phyloP scores from a whole-genome alignment of 2,888 invertebrate genomes.

The Eupithecia subfuscata region DNA sequence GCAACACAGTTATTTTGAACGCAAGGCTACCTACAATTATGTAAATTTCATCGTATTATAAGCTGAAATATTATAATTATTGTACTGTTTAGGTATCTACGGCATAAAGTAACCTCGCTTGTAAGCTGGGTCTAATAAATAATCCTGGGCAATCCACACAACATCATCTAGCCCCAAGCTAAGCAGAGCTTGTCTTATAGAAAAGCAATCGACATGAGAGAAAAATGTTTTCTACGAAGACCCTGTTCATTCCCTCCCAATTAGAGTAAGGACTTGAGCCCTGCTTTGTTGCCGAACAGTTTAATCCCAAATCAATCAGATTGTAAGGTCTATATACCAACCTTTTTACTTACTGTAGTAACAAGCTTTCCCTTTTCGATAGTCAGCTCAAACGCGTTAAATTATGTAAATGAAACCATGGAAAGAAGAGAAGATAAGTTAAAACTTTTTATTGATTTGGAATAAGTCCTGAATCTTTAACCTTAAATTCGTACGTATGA shows the following conservation, averaged over 20 bases:
- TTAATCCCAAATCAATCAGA: constrained; percentile 16
- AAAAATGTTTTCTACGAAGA: constrained; percentile 5
- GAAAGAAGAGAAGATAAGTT: not conserved
- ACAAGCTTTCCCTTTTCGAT: constrained; percentile 9
- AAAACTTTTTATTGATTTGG: not conserved
- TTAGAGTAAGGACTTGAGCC: constrained; percentile 4
- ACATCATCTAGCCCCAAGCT: too few species aligned
- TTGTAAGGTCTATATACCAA: constrained; percentile 2
- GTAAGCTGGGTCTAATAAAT: not conserved
- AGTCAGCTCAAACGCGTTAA: not conserved
- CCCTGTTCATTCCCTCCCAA: constrained; percentile 7
- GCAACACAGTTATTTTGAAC: constrained; percentile 33
- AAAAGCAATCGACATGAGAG: not conserved
- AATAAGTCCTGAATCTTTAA: not conserved
- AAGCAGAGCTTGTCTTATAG: too few species aligned
- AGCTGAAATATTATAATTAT: constrained; percentile 29
- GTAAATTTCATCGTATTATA: constrained; percentile 28
- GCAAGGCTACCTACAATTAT: constrained; percentile 37
- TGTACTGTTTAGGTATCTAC: constrained; percentile 22
- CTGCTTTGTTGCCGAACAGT: constrained; percentile 14
- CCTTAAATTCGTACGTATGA: not conserved
- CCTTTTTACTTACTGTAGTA: constrained; percentile 12
- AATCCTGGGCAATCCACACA: too few species aligned
- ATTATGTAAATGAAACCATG: not conserved
- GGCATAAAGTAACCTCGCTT: constrained; percentile 15